phyloP scores from a whole-genome alignment of 2,113 vertebrate species.

The Prolemur simus region DNA sequence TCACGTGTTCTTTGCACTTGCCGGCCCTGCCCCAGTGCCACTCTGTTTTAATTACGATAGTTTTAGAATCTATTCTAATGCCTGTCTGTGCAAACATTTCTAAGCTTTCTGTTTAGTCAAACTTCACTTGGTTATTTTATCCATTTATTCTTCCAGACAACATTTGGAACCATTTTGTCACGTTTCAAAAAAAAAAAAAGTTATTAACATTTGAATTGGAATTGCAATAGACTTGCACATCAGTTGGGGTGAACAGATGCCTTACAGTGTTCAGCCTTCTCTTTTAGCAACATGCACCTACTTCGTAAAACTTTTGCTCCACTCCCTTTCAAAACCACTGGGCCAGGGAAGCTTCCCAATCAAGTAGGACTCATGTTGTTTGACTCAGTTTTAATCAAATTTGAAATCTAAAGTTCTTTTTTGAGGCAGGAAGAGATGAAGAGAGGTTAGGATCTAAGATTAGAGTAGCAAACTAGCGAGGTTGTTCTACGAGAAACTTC shows the following conservation, averaged over 20 bases:
- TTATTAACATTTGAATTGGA: not conserved
- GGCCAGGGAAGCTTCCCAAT: not conserved
- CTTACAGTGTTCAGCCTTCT: not conserved
- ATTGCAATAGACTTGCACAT: not conserved
- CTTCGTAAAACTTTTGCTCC: not conserved
- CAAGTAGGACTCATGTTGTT: not conserved
- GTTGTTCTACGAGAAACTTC: not conserved
- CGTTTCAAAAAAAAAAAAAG: not conserved
- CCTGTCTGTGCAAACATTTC: not conserved
- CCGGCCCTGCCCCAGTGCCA: too few species aligned
- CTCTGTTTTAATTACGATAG: not conserved
- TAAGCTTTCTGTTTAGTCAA: not conserved
- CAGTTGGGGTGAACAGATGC: not conserved
- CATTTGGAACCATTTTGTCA: not conserved
- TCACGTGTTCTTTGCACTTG: not conserved
- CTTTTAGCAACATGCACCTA: not conserved
- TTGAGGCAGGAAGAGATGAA: not conserved
- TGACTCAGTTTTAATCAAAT: not conserved
- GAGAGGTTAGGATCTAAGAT: not conserved
- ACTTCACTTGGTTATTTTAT: not conserved
- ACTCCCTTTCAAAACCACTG: not conserved
- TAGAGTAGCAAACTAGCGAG: rapidly evolving
- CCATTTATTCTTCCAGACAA: not conserved
- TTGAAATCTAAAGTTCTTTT: not conserved
- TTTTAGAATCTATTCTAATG: not conserved